phyloP scores from a whole-genome alignment of 1,140 invertebrate genomes.

The Piezodorus guildinii region DNA sequence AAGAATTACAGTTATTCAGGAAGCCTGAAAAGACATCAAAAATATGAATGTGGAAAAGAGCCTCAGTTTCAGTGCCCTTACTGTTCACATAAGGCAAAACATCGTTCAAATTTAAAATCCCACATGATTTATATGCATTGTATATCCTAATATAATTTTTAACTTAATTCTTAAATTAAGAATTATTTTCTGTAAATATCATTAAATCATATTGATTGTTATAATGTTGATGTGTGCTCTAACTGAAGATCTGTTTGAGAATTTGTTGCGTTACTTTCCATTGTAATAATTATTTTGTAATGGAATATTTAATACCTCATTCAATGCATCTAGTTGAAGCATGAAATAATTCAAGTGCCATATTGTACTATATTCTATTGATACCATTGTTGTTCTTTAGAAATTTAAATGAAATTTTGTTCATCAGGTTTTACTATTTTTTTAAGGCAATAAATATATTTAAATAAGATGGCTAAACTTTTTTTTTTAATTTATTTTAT shows the following conservation, averaged over 20 bases:
- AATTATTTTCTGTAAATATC: no score
- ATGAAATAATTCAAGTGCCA: no score
- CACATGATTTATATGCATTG: constrained; percentile 24
- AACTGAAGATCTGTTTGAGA: neutral
- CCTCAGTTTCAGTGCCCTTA: constrained; percentile 40
- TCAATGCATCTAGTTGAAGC: neutral
- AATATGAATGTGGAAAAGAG: constrained; percentile 36
- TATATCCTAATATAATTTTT: constrained; percentile 4
- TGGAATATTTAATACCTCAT: neutral
- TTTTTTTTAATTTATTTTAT: neutral
- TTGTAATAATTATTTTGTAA: neutral
- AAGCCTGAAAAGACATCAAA: constrained; percentile 18
- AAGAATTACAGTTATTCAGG: constrained; percentile 24
- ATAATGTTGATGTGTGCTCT: neutral
- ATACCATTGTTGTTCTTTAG: neutral
- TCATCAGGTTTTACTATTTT: neutral
- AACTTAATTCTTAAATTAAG: neutral
- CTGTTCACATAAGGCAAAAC: constrained; percentile 22
- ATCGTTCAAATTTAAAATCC: constrained; percentile 24
- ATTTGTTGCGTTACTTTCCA: neutral
- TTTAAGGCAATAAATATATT: neutral
- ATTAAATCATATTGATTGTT: no score
- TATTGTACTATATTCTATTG: neutral
- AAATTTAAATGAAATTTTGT: neutral
- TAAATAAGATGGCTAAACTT: neutral